A percentile compares a stretch with the other conserved stretches of the same genome.
These are phyloP conservation scores for Diadophis punctatus DNA, from an alignment of 2,113 vertebrate species.

Conservation along the genomic window DNA sequence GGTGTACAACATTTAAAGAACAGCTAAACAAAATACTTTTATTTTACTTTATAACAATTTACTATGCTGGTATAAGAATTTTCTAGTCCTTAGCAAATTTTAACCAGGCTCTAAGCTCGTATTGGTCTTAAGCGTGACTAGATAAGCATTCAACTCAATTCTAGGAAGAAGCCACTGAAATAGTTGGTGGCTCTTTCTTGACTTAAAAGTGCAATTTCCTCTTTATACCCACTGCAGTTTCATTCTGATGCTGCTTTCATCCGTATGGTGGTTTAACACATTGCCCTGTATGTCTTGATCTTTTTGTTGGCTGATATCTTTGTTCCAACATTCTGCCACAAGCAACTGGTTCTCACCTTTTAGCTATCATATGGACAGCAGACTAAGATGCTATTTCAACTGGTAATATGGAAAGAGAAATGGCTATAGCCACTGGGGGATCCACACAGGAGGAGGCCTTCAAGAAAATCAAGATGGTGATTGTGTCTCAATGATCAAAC, in stretches of 20 bases:
- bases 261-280: not conserved
- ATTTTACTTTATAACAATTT: not conserved
- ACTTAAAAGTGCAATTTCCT: not conserved
- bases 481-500: not conserved
- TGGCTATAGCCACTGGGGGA: not conserved
- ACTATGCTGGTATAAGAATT: not conserved
- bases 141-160: not conserved
- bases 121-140: not conserved
- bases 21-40: too few relatives aligned
- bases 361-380: not conserved
- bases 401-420: not conserved
- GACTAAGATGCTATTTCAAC: not conserved
- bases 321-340: not conserved
- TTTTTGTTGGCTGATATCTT: not conserved
- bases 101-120: not conserved
- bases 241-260: not conserved
- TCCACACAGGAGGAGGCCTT: not conserved
- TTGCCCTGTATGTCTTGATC: not conserved
- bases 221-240: not conserved
- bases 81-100: not conserved
- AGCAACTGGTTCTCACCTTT: not conserved
- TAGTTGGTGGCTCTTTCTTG: not conserved
- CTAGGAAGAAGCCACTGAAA: not conserved
- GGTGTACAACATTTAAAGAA: too few relatives aligned
- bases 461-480: not conserved